Conservation (phyloP, 1,140 invertebrate genomes). For the Lordiphosa clarofinis region DNA sequence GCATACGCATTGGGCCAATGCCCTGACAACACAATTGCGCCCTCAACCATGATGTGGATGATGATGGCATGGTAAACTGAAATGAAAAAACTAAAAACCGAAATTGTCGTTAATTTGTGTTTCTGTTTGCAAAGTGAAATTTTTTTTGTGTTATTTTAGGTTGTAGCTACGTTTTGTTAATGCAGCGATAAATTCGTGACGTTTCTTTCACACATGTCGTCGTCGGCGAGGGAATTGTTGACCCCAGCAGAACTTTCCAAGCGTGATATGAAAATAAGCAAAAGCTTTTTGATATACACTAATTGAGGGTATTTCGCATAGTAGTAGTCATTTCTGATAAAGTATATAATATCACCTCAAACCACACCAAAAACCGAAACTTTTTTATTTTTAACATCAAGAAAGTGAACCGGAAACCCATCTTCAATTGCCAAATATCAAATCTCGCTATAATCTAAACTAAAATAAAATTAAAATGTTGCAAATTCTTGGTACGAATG, state of each 20-base stretch:
- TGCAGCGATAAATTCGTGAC: slow-evolving; percentile 70
- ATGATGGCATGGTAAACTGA: slow-evolving; percentile 20
- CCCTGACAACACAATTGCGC: slow-evolving; percentile 68
- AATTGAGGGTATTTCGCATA: not conserved
- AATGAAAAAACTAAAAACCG: slow-evolving; percentile 40
- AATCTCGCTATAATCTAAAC: no score
- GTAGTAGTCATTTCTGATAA: not conserved
- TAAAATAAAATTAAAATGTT: no score
- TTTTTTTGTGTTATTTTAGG: slow-evolving; percentile 26
- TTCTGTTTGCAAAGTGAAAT: slow-evolving; percentile 64
- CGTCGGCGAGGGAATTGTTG: slow-evolving; percentile 55
- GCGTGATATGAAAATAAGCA: slow-evolving; percentile 49
- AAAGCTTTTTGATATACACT: slow-evolving; percentile 23
- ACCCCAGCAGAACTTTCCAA: slow-evolving; percentile 71
- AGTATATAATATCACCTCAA: no score
- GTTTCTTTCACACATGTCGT: slow-evolving; percentile 58
- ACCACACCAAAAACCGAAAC: no score
- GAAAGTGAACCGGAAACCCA: no score
- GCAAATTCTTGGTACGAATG: no score
- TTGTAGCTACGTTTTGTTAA: slow-evolving; percentile 52
- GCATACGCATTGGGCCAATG: slow-evolving; percentile 29
- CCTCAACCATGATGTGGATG: slow-evolving; percentile 55
- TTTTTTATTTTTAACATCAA: no score
- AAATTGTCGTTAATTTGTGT: slow-evolving; percentile 69
- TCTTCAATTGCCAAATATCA: no score